Evolutionary conservation across 2,888 invertebrate genomes (phyloP), one percentile per base, ranked within the genome.

Genomic region (Agonopterix arenella): DNA sequence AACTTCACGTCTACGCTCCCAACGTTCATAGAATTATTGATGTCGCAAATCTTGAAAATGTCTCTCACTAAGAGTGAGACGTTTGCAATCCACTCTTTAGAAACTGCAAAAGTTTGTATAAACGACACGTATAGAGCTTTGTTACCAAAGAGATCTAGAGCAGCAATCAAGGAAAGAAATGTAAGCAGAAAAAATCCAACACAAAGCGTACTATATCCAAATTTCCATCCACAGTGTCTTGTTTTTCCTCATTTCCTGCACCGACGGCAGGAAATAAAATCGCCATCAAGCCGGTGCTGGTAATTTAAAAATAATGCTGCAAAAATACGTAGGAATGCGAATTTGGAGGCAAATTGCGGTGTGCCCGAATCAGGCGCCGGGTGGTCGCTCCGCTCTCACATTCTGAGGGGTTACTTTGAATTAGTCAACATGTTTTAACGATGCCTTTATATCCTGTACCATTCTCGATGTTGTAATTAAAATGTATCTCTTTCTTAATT

Each of bases 291-390:
- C 76, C 71, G 62, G 65, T 75, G 79, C 67, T 76, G 74, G 80
- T 82, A 85, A 85, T 85, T 85, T 82, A 76, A 83, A 84, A 82
- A 83, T 83, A 84, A 86, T 80, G 78, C 75, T 70, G 76, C 78
- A 80, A 82, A 82, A 82, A 80, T 79, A 74, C 72, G 76, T 66
- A 63, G 75, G 70, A 76, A 77, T 77, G 73, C 57, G 79, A 74
- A 70, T 80, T 77, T 68, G 65, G 70, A 71, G 66, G 73, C 70
- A 76, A 78, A 84, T 81, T 83, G 82, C 77, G 76, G 72, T 73
- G 67, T 51, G 64, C 57, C 53, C 49, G 64, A 57, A 63, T 60
- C 64, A 64, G 73, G 73, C 74, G 70, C 72, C 70, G 66, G 63
- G 56, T 60, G 58, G 60, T 44, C 61, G 55, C 46, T 46, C 44